Conservation (phyloP, 92 coral and sea anemone genomes). For the Umimayanthus chanpuru region DNA sequence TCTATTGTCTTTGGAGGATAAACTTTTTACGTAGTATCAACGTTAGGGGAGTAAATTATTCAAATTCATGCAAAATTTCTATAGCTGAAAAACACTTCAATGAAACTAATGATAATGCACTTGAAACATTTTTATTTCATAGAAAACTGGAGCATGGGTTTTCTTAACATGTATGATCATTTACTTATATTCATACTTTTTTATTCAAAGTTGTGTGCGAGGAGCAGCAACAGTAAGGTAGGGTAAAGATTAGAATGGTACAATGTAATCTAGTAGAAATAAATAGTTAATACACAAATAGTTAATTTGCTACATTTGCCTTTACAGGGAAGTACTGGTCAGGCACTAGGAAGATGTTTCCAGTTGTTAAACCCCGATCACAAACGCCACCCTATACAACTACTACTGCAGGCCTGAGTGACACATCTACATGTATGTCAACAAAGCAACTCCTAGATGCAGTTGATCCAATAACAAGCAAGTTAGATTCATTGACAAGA, state of each 20-base stretch:
- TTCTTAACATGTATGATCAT: too few relatives aligned
- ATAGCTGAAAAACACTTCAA: too few relatives aligned
- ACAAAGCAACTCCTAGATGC: constrained; percentile 4
- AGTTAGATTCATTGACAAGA: constrained; percentile 13
- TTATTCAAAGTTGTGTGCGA: neutral
- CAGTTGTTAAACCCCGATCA: neutral
- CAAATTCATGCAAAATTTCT: too few relatives aligned
- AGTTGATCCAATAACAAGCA: constrained; percentile 13
- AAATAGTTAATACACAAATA: neutral
- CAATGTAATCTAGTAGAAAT: neutral
- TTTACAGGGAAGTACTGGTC: constrained; percentile 52
- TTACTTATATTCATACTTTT: too few relatives aligned
- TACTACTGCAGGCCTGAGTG: too few relatives aligned
- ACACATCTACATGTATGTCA: neutral
- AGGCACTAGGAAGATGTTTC: constrained; percentile 45
- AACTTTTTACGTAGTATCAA: too few relatives aligned
- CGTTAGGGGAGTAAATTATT: too few relatives aligned
- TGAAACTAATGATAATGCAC: too few relatives aligned
- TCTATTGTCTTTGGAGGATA: too few relatives aligned
- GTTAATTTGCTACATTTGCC: neutral
- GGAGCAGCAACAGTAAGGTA: neutral
- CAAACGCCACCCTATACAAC: neutral
- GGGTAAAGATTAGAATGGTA: neutral
- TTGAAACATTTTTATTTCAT: too few relatives aligned
- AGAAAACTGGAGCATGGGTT: too few relatives aligned